phyloP scores from a whole-genome alignment of 2,797 vertebrate genomes.

The Acanthurus tractus region DNA sequence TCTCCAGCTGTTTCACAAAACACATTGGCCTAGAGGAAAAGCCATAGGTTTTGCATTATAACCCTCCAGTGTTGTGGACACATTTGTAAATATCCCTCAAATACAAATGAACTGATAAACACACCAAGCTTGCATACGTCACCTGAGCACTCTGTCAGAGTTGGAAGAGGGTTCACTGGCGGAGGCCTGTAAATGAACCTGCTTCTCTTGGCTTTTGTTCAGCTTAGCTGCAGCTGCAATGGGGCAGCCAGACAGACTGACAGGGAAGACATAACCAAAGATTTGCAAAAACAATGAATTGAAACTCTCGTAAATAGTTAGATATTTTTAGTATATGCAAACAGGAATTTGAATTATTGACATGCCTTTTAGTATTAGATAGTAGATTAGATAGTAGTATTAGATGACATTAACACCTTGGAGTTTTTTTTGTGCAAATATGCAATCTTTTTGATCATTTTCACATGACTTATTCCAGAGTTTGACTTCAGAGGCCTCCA shows the following conservation, averaged over 20 bases:
- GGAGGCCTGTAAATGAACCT: conserved; percentile 83
- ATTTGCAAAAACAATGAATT: conserved; percentile 18
- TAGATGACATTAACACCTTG: conserved; percentile 10
- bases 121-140: conserved; percentile 4
- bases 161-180: conserved; percentile 89
- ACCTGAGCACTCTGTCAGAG: conserved; percentile 98
- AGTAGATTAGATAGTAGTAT: conserved; percentile 29
- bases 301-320: not conserved
- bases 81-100: not conserved
- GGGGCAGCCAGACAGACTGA: conserved; percentile 95
- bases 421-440: not conserved
- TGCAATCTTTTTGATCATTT: not conserved
- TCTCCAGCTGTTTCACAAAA: conserved; percentile 98
- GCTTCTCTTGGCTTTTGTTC: conserved; percentile 94
- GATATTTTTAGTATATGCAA: not conserved
- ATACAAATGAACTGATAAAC: not conserved
- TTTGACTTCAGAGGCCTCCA: not conserved
- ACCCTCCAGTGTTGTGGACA: not conserved
- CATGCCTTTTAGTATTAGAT: not conserved
- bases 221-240: conserved; percentile 96
- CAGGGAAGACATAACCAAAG: conserved; percentile 7
- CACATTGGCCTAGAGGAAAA: conserved; percentile 93
- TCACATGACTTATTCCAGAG: not conserved
- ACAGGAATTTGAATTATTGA: not conserved
- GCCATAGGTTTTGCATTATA: not conserved